These are phyloP conservation scores for Xiphorhynchus elegans DNA, from an alignment of 2,113 vertebrate species.

Conservation along the genomic window DNA sequence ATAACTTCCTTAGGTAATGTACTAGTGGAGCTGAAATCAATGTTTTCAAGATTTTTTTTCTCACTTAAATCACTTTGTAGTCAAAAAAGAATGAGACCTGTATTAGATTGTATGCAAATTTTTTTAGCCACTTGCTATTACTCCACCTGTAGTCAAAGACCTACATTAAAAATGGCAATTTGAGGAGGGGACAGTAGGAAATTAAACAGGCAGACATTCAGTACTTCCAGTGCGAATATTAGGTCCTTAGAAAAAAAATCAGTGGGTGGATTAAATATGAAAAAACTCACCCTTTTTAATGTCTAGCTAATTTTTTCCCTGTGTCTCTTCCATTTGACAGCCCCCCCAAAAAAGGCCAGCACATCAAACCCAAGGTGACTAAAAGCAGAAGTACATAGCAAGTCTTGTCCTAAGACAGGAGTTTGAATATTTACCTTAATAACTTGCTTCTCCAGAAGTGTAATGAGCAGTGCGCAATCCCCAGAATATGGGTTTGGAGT, in stretches of 20 bases:
- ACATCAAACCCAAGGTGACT: background rate
- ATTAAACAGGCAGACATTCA: background rate
- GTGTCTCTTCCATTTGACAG: background rate
- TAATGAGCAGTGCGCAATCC: background rate
- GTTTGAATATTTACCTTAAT: background rate
- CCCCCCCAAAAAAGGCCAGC: rapidly evolving
- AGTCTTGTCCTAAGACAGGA: background rate
- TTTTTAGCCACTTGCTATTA: background rate
- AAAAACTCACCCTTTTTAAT: background rate
- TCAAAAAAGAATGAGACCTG: background rate
- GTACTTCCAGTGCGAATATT: background rate
- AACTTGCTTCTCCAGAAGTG: background rate
- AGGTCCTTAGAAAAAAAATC: background rate
- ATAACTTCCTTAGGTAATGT: background rate
- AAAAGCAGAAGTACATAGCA: background rate
- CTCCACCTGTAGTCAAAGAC: background rate
- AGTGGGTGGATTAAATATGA: background rate
- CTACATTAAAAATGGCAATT: background rate
- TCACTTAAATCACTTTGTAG: background rate
- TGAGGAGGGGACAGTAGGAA: background rate
- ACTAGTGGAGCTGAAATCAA: background rate
- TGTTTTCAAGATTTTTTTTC: background rate
- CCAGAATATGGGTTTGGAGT: background rate
- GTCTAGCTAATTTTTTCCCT: background rate
- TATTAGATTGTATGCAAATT: background rate